These are phyloP conservation scores for Hypselothyrea guttata DNA, from an alignment of 2,888 invertebrate genomes.

Conservation along the genomic window DNA sequence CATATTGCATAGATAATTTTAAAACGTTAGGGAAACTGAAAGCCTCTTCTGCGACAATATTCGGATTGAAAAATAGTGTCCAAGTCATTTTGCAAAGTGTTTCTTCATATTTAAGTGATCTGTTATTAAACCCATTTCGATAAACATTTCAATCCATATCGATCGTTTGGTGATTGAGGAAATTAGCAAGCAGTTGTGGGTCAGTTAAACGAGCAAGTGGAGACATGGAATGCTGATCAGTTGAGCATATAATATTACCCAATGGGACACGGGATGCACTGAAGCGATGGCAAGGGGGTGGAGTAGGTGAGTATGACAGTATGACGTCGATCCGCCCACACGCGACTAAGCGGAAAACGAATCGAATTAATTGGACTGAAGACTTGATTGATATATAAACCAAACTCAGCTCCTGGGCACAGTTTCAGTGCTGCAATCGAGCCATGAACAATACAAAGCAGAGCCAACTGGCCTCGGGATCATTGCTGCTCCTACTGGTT, in stretches of 20 bases:
- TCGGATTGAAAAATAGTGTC: no score
- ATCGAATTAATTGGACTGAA: constrained; percentile 1
- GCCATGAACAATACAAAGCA: constrained; percentile 20
- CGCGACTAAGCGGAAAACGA: constrained; percentile 42
- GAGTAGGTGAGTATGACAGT: no score
- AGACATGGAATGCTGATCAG: constrained; percentile 38
- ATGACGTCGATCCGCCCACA: constrained; percentile 26
- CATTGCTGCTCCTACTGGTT: constrained; percentile 33
- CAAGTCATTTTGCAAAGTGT: no score
- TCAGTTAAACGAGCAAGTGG: constrained; percentile 17
- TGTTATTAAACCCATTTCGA: no score
- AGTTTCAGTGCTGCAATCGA: constrained; percentile 38
- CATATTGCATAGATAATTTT: no score
- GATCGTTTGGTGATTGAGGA: constrained; percentile 20
- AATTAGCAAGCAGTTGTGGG: constrained; percentile 33
- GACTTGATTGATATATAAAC: constrained; percentile 41
- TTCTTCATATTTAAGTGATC: neutral
- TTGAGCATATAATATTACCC: constrained; percentile 21
- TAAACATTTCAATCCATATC: no score
- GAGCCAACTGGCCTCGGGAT: constrained; percentile 19
- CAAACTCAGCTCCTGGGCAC: constrained; percentile 22
- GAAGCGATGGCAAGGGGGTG: constrained; percentile 37
- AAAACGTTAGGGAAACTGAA: no score
- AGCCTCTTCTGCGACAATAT: no score
- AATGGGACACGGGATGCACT: constrained; percentile 32